A percentile compares a stretch with the other conserved stretches of the same genome.
phyloP scores from a whole-genome alignment of 2,888 invertebrate genomes.

The Heliothis peltigera region DNA sequence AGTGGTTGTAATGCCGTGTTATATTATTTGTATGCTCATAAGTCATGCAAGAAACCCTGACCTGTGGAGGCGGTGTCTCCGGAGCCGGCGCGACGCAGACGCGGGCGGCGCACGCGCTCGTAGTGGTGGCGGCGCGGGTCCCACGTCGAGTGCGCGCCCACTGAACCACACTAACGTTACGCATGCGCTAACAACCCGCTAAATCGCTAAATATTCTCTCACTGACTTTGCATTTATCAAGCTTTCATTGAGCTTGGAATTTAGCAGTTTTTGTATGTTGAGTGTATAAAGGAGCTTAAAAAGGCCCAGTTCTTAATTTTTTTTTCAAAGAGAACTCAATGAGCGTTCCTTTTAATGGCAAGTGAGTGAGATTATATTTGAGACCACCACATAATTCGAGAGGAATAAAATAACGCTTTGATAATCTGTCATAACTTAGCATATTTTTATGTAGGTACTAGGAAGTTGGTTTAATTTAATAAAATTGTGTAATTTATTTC shows the following conservation, averaged over 20 bases:
- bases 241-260: not conserved
- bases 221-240: slow-evolving; percentile 30
- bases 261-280: too few relatives aligned
- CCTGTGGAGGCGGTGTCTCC: slow-evolving; percentile 92
- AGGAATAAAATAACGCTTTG: slow-evolving; percentile 21
- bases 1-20: not conserved
- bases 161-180: slow-evolving; percentile 86
- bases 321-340: too few relatives aligned
- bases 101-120: slow-evolving; percentile 94
- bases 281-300: too few relatives aligned
- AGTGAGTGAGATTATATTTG: slow-evolving; percentile 64
- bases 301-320: not conserved
- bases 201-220: slow-evolving; percentile 62
- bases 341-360: not conserved
- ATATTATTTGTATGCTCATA: slow-evolving; percentile 29
- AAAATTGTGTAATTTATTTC: not conserved
- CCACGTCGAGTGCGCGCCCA: slow-evolving; percentile 94
- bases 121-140: slow-evolving; percentile 97
- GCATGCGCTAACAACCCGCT: slow-evolving; percentile 88
- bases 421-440: slow-evolving; percentile 24
- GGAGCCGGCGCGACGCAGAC: slow-evolving; percentile 91
- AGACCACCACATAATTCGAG: slow-evolving; percentile 50
- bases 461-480: too few relatives aligned
- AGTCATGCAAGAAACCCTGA: slow-evolving; percentile 51
- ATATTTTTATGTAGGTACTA: not conserved